These are phyloP conservation scores for Theristicus caerulescens DNA, from an alignment of 2,113 vertebrate species.

Conservation along the genomic window DNA sequence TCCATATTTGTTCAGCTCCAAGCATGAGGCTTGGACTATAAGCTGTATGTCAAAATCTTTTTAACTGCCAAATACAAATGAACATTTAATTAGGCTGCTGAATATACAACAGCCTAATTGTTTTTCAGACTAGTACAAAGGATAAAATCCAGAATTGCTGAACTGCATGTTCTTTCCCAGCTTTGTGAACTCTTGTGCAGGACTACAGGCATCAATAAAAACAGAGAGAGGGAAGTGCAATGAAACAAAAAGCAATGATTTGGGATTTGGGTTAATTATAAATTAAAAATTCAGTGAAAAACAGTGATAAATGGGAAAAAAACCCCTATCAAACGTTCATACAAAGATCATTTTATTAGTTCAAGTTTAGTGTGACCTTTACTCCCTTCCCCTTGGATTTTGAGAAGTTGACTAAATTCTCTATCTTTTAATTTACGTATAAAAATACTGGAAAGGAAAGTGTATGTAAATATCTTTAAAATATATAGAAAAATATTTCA, in stretches of 20 bases:
- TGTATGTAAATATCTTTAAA: neutral
- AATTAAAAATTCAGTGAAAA: neutral
- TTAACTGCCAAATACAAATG: conserved; percentile 13
- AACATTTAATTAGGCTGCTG: neutral
- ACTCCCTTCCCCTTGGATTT: neutral
- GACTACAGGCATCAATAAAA: neutral
- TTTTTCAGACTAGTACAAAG: neutral
- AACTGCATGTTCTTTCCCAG: neutral
- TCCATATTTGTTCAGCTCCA: neutral
- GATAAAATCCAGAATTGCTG: neutral
- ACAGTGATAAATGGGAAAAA: neutral
- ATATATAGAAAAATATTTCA: neutral
- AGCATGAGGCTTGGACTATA: neutral
- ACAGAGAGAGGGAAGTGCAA: neutral
- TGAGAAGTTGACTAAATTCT: neutral
- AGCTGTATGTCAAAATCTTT: neutral
- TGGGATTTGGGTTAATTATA: neutral
- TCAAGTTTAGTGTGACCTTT: neutral
- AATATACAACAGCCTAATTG: conserved; percentile 1
- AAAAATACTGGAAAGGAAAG: neutral
- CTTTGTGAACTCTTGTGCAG: neutral
- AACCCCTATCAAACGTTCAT: neutral
- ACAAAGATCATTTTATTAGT: neutral
- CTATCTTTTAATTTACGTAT: neutral
- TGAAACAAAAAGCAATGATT: neutral